These are phyloP conservation scores for Antigone vipio DNA, from an alignment of 2,113 vertebrate species.

Conservation along the genomic window DNA sequence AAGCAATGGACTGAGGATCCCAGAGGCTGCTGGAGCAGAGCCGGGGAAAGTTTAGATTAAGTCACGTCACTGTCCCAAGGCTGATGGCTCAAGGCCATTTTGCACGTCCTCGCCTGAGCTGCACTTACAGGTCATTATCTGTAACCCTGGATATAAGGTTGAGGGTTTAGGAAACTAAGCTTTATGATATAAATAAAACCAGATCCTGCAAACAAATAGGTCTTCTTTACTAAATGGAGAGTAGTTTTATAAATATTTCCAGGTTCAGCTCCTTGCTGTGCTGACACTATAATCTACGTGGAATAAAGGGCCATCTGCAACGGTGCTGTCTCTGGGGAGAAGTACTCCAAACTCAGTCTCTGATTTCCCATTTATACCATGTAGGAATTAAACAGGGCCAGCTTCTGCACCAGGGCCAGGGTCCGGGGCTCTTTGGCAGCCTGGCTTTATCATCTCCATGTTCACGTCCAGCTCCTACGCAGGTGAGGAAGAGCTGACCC, in stretches of 20 bases:
- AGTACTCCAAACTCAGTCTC: neutral
- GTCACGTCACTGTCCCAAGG: neutral
- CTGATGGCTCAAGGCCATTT: neutral
- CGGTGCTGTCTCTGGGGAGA: neutral
- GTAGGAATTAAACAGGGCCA: neutral
- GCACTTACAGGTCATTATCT: neutral
- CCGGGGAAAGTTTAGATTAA: neutral
- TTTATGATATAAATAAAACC: neutral
- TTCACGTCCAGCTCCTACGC: fast-evolving
- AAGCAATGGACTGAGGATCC: neutral
- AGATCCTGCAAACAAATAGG: neutral
- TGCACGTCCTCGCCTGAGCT: neutral
- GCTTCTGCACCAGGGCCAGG: neutral
- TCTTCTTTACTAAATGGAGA: neutral
- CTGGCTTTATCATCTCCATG: neutral
- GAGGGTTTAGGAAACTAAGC: neutral
- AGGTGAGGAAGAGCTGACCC: neutral
- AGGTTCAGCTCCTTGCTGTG: neutral
- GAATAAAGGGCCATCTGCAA: neutral
- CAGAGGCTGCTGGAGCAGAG: neutral
- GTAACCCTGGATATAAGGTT: neutral
- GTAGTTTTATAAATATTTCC: neutral
- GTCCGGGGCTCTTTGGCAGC: neutral
- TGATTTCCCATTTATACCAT: neutral
- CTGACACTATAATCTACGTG: neutral